Percentiles rank a stretch among this genome's conserved stretches.
Conservation (phyloP, 2,113 vertebrate genomes). For the Phalacrocorax aristotelis region DNA sequence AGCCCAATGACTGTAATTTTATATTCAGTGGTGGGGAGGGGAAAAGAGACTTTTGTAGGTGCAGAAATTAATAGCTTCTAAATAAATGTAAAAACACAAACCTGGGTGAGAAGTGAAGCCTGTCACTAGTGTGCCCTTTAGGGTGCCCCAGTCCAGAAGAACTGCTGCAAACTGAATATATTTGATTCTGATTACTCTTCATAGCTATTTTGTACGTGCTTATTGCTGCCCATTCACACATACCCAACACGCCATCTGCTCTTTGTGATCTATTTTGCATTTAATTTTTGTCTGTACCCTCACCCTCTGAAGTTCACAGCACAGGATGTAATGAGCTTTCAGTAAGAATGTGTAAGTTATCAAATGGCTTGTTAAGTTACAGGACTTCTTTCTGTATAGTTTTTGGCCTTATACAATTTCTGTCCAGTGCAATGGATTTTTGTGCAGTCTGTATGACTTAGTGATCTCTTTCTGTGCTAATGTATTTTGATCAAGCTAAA, state of each 20-base stretch:
- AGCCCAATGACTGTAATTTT: not conserved
- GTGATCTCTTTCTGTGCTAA: not conserved
- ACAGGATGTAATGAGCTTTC: not conserved
- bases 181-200: not conserved
- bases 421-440: not conserved
- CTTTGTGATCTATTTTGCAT: not conserved
- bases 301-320: not conserved
- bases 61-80: not conserved
- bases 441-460: not conserved
- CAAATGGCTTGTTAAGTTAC: not conserved
- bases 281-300: not conserved
- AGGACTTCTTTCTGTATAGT: not conserved
- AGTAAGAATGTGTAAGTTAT: not conserved
- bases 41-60: not conserved
- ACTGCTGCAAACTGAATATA: not conserved
- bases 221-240: not conserved
- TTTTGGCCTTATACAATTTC: not conserved
- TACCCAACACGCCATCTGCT: not conserved
- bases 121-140: not conserved
- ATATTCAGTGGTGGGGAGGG: accelerated
- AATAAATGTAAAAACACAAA: not conserved
- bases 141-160: not conserved
- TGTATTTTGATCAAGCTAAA: not conserved
- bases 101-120: not conserved
- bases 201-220: not conserved